Base-by-base conservation (phyloP, 2,113 vertebrate genomes). In the Tautogolabrus adspersus region DNA sequence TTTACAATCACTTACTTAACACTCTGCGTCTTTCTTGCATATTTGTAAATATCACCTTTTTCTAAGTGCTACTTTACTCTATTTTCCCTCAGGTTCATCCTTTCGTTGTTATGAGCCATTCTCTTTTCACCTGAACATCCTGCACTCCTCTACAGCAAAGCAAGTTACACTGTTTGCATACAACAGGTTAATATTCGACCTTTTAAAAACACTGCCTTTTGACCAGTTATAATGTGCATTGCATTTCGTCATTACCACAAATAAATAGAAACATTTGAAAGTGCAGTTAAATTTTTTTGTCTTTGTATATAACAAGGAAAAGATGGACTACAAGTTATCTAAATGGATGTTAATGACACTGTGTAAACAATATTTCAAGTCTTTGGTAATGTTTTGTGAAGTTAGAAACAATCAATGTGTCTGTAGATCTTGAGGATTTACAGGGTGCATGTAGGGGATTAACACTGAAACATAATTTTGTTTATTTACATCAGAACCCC, bases 41-140 rank as follows among this genome's bases (percentile, higher is more conserved):
- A 26, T 59, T 68, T 42, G 10, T 51, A 18, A 47, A 59, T 51
- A 16, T 73, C 15, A 65, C 16, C 66, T 34, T 26, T 59, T 4
- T 55, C 13, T 51, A 3, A 34, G 9, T 10, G 60, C 40, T n/a
- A 19, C 46, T 52, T 58, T 19, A 18, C 47, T 49, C 16, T 19
- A 19, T 49, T 18, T 49, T 15, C 15, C 47, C 16, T 19, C 6
- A 19, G 18, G 47, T 49, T 19, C 4, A 49, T 52, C 49, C 18
- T 30, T 0, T 42, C 15, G 19, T n/a, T 34, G 38, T 54, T n/a
- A n/a, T 9, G 49, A 52, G n/a, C 49, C 3, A 18, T 8, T 16
- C 47, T 49, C 47, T 49, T 18, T 18, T 18, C 49, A 49, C 19
- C 18, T n/a, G 5, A 52, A 61, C 8, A 30, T 52, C 40, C 37